Conservation (phyloP, 53 echinoderm and acorn worm genomes). For the Crossaster papposus region DNA sequence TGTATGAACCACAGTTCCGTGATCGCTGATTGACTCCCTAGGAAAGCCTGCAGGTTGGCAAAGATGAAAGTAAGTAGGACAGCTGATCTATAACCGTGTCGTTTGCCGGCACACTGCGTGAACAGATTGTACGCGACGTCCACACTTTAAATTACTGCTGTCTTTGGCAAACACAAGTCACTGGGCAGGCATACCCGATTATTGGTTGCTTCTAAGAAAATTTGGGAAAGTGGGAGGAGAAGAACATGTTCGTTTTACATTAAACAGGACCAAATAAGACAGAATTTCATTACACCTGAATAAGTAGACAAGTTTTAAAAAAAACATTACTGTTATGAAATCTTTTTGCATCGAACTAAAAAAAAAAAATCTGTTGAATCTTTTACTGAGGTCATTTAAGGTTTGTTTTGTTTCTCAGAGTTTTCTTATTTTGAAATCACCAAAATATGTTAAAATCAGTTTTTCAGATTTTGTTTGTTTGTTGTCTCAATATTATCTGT, state of each 20-base stretch:
- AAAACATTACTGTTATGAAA: background rate
- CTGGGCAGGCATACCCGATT: too few species aligned
- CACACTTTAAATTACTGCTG: too few species aligned
- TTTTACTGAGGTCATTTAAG: background rate
- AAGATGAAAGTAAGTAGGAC: too few species aligned
- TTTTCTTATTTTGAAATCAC: background rate
- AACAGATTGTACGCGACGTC: too few species aligned
- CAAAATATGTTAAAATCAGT: background rate
- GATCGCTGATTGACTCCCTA: too few species aligned
- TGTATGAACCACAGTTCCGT: too few species aligned
- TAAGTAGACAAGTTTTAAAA: background rate
- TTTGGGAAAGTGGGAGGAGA: background rate
- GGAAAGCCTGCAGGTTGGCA: too few species aligned
- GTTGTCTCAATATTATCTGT: background rate
- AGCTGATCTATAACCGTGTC: too few species aligned
- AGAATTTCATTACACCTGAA: background rate
- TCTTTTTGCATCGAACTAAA: background rate
- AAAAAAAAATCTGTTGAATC: background rate
- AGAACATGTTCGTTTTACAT: background rate
- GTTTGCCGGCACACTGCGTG: too few species aligned
- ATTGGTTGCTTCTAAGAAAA: too few species aligned
- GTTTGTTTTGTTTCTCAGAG: background rate
- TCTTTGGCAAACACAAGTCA: too few species aligned
- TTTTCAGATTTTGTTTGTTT: slow-evolving; percentile 9
- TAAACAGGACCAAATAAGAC: slow-evolving; percentile 1